These are phyloP conservation scores for Phainopepla nitens DNA, from an alignment of 2,113 vertebrate genomes.

Conservation along the genomic window DNA sequence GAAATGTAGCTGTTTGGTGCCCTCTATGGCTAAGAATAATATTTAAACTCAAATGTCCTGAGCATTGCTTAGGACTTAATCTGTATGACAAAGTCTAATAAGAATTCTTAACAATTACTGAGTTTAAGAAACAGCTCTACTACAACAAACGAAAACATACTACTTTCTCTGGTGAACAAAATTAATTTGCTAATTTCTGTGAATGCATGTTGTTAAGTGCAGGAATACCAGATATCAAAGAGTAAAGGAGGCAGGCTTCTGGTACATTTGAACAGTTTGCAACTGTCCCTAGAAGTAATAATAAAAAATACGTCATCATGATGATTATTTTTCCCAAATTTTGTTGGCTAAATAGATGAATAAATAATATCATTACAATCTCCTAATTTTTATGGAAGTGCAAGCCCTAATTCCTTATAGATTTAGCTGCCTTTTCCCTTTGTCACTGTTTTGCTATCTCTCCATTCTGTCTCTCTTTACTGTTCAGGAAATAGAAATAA, in stretches of 20 bases:
- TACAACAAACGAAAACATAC: neutral
- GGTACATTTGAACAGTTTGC: neutral
- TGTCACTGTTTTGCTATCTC: neutral
- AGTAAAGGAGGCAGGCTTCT: neutral
- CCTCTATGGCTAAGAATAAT: constrained; percentile 45
- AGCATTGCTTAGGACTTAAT: neutral
- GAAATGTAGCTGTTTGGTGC: constrained; percentile 51
- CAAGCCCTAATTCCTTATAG: neutral
- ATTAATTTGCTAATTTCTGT: neutral
- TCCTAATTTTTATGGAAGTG: neutral
- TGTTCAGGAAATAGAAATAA: neutral
- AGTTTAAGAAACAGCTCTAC: neutral
- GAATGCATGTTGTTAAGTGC: neutral
- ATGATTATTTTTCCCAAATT: neutral
- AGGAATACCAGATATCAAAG: neutral
- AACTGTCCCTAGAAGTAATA: neutral
- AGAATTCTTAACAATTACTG: neutral
- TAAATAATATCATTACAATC: neutral
- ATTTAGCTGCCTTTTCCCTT: neutral
- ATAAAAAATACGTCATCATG: neutral
- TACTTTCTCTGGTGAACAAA: neutral
- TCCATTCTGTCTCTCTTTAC: neutral
- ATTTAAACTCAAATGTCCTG: neutral
- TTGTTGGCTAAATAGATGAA: neutral
- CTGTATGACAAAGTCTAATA: neutral